These are phyloP conservation scores for Zeugodacus cucurbitae DNA, from an alignment of 1,140 invertebrate species.

Conservation along the genomic window DNA sequence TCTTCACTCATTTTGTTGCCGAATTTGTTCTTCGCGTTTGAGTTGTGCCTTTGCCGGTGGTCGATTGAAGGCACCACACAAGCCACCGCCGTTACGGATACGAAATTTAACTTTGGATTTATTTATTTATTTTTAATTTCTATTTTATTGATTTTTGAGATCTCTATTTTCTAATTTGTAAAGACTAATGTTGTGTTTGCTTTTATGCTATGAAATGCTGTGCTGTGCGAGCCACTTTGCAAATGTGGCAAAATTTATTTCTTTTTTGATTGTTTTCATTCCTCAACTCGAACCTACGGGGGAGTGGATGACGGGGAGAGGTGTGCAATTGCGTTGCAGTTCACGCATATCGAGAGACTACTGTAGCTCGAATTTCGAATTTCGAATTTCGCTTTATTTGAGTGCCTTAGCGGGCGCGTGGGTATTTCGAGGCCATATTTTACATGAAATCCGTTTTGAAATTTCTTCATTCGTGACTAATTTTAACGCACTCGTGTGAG, in stretches of 20 bases:
- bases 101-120: constrained; percentile 46
- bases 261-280: constrained; percentile 47
- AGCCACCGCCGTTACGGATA: background rate
- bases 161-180: background rate
- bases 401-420: too few relatives aligned
- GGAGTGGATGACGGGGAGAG: background rate
- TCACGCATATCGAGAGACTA: background rate
- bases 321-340: constrained; percentile 1
- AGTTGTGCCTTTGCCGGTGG: background rate
- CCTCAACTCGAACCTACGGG: constrained; percentile 21
- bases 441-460: too few relatives aligned
- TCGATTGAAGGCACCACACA: background rate
- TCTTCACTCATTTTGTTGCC: background rate
- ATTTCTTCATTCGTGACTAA: background rate
- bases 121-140: constrained; percentile 36
- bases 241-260: constrained; percentile 45
- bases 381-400: background rate
- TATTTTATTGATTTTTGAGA: too few relatives aligned
- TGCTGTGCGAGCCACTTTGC: constrained; percentile 24
- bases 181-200: background rate
- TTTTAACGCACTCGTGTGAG: background rate
- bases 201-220: constrained; percentile 15
- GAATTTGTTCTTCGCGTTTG: background rate
- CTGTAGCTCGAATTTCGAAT: background rate
- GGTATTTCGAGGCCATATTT: too few relatives aligned